Percentiles rank a stretch among this genome's conserved stretches.
These are phyloP conservation scores for Torymus texanus DNA, from an alignment of 2,888 invertebrate genomes.

Conservation along the genomic window DNA sequence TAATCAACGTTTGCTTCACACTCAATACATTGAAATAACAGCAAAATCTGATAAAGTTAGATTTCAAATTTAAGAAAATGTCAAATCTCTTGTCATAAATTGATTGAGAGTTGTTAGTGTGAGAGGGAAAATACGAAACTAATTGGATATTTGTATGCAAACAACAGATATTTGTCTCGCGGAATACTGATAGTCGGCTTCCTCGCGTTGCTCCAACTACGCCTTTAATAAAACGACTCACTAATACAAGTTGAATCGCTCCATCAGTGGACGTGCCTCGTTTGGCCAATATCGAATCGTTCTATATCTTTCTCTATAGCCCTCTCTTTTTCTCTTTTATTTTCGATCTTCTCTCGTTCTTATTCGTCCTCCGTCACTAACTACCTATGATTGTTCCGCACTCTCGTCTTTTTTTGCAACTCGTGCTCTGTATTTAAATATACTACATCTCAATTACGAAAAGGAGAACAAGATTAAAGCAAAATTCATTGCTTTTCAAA, in stretches of 20 bases:
- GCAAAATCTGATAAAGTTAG: no score
- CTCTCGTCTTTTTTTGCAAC: conserved; percentile 5
- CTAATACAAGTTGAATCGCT: conserved; percentile 2
- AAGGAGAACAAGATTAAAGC: conserved; percentile 20
- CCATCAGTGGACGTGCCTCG: conserved; percentile 12
- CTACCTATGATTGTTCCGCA: conserved; percentile 40
- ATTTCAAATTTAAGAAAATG: no score
- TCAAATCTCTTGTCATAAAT: conserved; percentile 9
- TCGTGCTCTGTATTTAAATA: conserved; percentile 29
- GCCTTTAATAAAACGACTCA: conserved; percentile 5
- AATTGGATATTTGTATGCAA: conserved; percentile 30
- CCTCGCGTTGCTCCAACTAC: neutral
- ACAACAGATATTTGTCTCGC: neutral
- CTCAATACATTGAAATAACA: no score
- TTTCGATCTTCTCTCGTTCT: conserved; percentile 43
- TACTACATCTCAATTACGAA: conserved; percentile 31
- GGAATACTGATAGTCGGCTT: neutral
- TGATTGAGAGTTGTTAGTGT: neutral
- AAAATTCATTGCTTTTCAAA: conserved; percentile 26
- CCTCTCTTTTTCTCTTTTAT: neutral
- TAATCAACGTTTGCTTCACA: no score
- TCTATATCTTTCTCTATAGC: neutral
- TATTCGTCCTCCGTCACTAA: conserved; percentile 44
- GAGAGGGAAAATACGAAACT: neutral
- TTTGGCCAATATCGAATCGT: conserved; percentile 15